Conservation (phyloP, 2,797 vertebrate species). For the Bucorvus abyssinicus region DNA sequence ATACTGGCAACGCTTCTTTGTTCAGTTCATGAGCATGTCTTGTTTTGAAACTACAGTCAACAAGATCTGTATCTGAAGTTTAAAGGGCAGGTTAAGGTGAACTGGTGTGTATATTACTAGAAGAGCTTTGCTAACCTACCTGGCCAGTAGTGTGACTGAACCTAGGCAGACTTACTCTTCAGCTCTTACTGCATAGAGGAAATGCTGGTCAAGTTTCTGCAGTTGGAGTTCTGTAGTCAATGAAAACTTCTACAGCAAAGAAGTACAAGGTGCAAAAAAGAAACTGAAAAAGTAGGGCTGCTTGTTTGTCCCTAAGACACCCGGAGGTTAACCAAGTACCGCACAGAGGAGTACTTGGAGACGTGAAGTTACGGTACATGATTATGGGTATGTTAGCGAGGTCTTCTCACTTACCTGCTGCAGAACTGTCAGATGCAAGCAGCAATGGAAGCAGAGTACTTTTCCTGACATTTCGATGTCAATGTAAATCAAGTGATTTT, state of each 20-base stretch:
- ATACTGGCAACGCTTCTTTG: neutral
- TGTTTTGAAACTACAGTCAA: neutral
- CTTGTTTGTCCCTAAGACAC: neutral
- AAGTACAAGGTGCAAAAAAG: neutral
- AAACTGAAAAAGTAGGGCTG: neutral
- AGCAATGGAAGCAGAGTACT: neutral
- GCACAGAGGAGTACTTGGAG: neutral
- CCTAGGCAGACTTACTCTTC: neutral
- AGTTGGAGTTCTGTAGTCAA: neutral
- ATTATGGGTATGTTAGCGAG: neutral
- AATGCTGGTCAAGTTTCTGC: neutral
- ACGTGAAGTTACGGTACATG: neutral
- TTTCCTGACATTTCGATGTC: neutral
- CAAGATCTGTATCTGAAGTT: neutral
- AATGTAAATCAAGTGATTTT: neutral
- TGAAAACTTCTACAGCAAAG: neutral
- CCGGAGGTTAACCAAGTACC: no score
- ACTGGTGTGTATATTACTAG: neutral
- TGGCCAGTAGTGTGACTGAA: neutral
- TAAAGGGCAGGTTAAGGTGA: neutral
- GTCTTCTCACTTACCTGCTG: neutral
- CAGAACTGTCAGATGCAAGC: neutral
- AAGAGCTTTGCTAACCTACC: neutral
- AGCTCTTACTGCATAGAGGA: neutral
- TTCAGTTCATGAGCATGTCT: neutral